Percentiles rank a stretch among this genome's conserved stretches.
Conservation (phyloP, 1,140 invertebrate genomes). For the Zaprionus kolodkinae region DNA sequence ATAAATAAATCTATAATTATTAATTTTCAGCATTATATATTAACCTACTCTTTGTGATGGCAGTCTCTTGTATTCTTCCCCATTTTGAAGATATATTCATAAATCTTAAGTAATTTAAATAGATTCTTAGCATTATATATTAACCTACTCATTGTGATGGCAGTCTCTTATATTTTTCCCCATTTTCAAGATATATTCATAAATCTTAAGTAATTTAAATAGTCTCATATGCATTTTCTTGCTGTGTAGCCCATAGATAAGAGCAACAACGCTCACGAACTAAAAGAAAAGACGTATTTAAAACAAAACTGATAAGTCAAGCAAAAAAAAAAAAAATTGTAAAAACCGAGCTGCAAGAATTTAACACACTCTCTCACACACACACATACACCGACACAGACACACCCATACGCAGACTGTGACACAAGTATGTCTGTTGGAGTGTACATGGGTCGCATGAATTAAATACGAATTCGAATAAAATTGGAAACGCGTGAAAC, state of each 20-base stretch:
- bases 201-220: no score
- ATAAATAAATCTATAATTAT: no score
- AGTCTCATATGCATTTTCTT: slow-evolving; percentile 1
- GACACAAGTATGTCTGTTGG: not conserved
- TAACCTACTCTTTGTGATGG: no score
- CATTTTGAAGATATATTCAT: no score
- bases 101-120: no score
- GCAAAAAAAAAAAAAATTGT: slow-evolving; percentile 54
- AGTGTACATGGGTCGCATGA: slow-evolving; percentile 36
- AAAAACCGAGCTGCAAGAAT: slow-evolving; percentile 74
- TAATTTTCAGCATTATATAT: no score
- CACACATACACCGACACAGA: slow-evolving; percentile 20
- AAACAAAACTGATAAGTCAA: slow-evolving; percentile 65
- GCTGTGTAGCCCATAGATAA: slow-evolving; percentile 57
- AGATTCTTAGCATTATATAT: no score
- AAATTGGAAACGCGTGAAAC: slow-evolving; percentile 71
- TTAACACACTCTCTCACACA: slow-evolving; percentile 36
- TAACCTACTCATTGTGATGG: no score
- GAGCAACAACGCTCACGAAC: slow-evolving; percentile 34
- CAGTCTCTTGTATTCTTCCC: no score
- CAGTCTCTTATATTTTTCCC: no score
- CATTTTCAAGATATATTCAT: no score
- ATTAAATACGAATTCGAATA: slow-evolving; percentile 64
- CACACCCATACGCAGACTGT: not conserved
- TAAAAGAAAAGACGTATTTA: slow-evolving; percentile 79